phyloP scores from a whole-genome alignment of 2,113 vertebrate genomes.

The human (Homo sapiens) region DNA sequence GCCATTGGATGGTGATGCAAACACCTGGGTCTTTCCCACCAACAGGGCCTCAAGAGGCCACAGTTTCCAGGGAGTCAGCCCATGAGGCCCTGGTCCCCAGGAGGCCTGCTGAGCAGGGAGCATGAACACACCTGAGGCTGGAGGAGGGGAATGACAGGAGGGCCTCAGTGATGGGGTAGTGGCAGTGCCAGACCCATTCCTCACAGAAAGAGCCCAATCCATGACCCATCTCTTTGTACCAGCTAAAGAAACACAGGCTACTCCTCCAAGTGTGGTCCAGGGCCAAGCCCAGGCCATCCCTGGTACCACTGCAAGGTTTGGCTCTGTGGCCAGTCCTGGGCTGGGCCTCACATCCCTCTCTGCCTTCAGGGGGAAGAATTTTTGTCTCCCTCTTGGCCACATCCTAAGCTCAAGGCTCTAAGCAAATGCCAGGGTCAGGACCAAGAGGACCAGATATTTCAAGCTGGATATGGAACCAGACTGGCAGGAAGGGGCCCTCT shows the following conservation, averaged over 20 bases:
- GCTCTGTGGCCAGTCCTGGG: background rate
- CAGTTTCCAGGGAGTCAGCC: background rate
- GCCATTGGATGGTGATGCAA: background rate
- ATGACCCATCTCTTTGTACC: background rate
- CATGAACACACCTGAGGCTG: background rate
- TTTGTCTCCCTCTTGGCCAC: background rate
- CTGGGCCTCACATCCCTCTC: background rate
- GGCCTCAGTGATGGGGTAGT: background rate
- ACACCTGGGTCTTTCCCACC: background rate
- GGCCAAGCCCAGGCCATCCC: background rate
- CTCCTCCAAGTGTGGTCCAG: fast-evolving
- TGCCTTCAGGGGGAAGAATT: background rate
- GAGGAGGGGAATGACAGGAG: background rate
- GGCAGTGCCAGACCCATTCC: background rate
- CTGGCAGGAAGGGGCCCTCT: background rate
- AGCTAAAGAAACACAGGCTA: background rate
- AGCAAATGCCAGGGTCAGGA: background rate
- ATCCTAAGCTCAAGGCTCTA: background rate
- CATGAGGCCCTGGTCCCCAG: no score
- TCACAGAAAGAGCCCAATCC: background rate
- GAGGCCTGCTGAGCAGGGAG: background rate
- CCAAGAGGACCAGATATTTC: background rate
- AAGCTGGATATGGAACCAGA: background rate
- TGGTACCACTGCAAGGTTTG: background rate
- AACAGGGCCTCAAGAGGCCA: background rate